These are phyloP conservation scores for Perca schrenkii DNA, from an alignment of 2,113 vertebrate species.

Conservation along the genomic window DNA sequence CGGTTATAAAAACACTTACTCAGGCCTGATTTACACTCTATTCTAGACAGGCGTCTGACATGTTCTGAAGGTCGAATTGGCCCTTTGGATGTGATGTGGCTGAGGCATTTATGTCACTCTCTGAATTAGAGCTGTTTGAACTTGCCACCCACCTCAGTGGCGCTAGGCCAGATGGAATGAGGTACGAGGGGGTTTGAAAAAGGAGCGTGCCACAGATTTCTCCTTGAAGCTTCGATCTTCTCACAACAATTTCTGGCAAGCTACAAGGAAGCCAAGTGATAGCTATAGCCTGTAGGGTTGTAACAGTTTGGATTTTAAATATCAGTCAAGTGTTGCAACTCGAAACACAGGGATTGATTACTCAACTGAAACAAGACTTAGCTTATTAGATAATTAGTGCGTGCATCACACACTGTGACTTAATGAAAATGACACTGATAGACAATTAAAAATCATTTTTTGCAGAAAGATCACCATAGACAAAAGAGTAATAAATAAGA, in stretches of 20 bases:
- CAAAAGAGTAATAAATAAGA: neutral
- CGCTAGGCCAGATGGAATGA: slow-evolving; percentile 63
- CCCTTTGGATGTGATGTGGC: slow-evolving; percentile 58
- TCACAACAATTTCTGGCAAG: slow-evolving; percentile 54
- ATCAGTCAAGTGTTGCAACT: slow-evolving; percentile 35
- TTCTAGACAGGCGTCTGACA: slow-evolving; percentile 54
- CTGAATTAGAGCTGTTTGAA: slow-evolving; percentile 74
- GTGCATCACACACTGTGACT: neutral
- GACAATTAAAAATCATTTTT: neutral
- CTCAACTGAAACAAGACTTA: slow-evolving; percentile 14
- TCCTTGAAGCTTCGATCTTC: slow-evolving; percentile 68
- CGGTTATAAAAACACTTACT: slow-evolving; percentile 39
- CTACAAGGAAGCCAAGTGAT: slow-evolving; percentile 19
- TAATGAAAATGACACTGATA: slow-evolving; percentile 17
- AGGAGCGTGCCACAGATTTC: slow-evolving; percentile 62
- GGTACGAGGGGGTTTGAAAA: slow-evolving; percentile 54
- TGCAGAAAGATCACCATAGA: neutral
- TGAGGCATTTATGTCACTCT: slow-evolving; percentile 69
- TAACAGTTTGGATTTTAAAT: slow-evolving; percentile 50
- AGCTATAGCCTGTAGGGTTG: slow-evolving; percentile 32
- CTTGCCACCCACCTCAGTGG: slow-evolving; percentile 66
- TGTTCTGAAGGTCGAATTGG: slow-evolving; percentile 71
- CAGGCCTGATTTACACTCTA: slow-evolving; percentile 57
- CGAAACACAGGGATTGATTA: slow-evolving; percentile 30
- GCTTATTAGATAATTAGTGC: neutral